These are phyloP conservation scores for Synanthedon vespiformis DNA, from an alignment of 2,888 invertebrate genomes.

Conservation along the genomic window DNA sequence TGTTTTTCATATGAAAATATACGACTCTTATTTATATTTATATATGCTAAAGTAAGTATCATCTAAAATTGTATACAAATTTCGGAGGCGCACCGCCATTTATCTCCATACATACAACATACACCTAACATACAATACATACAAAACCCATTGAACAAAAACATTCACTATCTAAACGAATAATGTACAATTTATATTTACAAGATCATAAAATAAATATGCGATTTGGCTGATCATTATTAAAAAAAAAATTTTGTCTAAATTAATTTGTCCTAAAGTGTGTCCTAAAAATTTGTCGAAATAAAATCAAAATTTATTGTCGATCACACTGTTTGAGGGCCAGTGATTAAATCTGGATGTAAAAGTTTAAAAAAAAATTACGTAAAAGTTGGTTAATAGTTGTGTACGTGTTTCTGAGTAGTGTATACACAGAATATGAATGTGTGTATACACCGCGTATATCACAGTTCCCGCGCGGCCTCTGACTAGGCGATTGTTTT, in stretches of 20 bases:
- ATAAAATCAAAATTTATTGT: conserved; percentile 5
- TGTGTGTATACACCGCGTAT: conserved; percentile 17
- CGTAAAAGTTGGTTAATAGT: neutral
- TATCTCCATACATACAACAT: neutral
- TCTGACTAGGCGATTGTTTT: conserved; percentile 47
- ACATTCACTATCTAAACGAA: conserved; percentile 54
- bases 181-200: conserved; percentile 58
- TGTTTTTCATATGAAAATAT: neutral
- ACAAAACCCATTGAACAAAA: conserved; percentile 17
- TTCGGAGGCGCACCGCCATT: neutral
- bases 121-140: neutral
- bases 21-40: neutral
- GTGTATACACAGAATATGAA: neutral
- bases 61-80: neutral
- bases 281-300: conserved; percentile 10
- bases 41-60: neutral
- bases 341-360: neutral
- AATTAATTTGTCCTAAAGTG: conserved; percentile 12
- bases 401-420: conserved; percentile 15
- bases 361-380: conserved; percentile 1
- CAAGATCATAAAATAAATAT: conserved; percentile 56
- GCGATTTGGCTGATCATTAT: conserved; percentile 50
- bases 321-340: neutral
- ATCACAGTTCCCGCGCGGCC: conserved; percentile 46
- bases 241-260: conserved; percentile 8